These are phyloP conservation scores for Tragopan temminckii DNA, from an alignment of 2,797 vertebrate species.

Conservation along the genomic window DNA sequence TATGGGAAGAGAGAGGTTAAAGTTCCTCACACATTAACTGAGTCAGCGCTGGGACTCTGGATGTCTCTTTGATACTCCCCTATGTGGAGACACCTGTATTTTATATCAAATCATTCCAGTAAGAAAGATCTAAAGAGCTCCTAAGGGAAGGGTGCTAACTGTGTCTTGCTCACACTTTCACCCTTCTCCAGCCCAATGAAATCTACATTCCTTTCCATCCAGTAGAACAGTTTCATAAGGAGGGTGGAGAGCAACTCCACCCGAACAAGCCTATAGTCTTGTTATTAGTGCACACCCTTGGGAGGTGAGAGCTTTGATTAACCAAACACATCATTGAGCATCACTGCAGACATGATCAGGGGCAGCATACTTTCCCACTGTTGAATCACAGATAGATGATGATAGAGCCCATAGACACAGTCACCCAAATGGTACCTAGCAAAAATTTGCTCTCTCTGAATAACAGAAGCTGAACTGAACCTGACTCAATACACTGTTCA, in stretches of 20 bases:
- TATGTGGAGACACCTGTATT: neutral
- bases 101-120: neutral
- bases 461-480: neutral
- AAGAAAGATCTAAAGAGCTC: neutral
- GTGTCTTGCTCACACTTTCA: slow-evolving; percentile 1
- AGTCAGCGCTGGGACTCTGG: rapidly evolving
- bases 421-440: neutral
- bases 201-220: slow-evolving; percentile 35
- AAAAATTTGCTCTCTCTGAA: neutral
- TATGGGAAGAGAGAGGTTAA: rapidly evolving
- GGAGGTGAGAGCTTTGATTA: neutral
- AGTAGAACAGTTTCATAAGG: slow-evolving; percentile 44
- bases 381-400: neutral
- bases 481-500: neutral
- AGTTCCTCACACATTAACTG: neutral
- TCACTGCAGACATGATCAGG: rapidly evolving
- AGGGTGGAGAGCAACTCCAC: slow-evolving; percentile 65
- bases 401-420: neutral
- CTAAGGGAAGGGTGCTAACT: neutral
- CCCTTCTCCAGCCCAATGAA: slow-evolving; percentile 25
- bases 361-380: neutral
- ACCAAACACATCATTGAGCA: neutral
- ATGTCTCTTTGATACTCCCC: neutral
- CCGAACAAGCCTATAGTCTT: slow-evolving; percentile 20
- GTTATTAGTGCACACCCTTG: neutral